Evolutionary conservation across 2,888 invertebrate genomes (phyloP).

Genomic region (Coenonympha glycerion): DNA sequence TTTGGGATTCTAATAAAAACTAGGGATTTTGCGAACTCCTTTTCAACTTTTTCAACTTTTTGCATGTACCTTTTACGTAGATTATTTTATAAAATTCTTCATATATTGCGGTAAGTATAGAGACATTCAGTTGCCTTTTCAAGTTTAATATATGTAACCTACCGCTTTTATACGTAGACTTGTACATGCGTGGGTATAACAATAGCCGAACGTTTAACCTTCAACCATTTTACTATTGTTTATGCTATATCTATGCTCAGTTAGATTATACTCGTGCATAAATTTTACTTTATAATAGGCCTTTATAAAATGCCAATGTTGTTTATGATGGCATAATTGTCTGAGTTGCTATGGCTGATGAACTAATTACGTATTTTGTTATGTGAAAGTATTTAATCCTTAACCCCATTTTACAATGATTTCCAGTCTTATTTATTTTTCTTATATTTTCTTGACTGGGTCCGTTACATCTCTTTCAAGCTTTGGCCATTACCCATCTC

Average conservation of each 20-base stretch:
- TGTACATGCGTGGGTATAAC: conserved; percentile 3
- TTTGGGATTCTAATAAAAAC: conserved; percentile 22
- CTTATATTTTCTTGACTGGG: too few relatives aligned
- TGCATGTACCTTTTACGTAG: not conserved
- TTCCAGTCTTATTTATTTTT: too few relatives aligned
- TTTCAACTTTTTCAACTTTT: not conserved
- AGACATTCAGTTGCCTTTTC: not conserved
- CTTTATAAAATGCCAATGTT: not conserved
- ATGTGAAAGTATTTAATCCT: too few relatives aligned
- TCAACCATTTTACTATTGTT: conserved; percentile 4
- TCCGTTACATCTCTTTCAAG: too few relatives aligned
- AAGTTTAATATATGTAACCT: too few relatives aligned
- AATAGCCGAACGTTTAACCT: conserved; percentile 4
- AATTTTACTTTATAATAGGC: conserved; percentile 1
- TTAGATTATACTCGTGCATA: conserved; percentile 3
- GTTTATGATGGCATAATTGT: too few relatives aligned
- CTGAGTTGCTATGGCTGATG: too few relatives aligned
- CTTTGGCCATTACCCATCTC: too few relatives aligned
- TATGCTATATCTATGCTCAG: not conserved
- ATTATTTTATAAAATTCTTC: too few relatives aligned
- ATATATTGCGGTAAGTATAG: too few relatives aligned
- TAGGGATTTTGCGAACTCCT: not conserved
- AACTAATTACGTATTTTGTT: too few relatives aligned
- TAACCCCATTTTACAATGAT: too few relatives aligned
- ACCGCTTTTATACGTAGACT: not conserved